A percentile compares a stretch with the other conserved stretches of the same genome.
Conservation (phyloP, 2,113 vertebrate genomes). For the Tauraco erythrolophus region DNA sequence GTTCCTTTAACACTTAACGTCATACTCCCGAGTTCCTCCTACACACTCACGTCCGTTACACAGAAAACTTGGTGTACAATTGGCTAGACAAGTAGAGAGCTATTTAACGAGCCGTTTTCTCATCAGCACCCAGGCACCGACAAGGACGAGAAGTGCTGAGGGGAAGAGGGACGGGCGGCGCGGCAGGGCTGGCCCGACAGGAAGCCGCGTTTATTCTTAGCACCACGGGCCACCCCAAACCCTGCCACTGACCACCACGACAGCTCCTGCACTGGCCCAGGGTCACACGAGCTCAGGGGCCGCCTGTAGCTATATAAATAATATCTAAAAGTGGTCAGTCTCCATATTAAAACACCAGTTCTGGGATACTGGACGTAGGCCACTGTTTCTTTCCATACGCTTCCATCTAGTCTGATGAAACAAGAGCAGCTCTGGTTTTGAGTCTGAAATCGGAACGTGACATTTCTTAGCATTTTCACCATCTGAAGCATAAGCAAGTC, state of each 20-base stretch:
- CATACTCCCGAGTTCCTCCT: not conserved
- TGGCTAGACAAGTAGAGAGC: not conserved
- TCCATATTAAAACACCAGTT: not conserved
- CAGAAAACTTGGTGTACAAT: not conserved
- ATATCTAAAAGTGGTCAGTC: not conserved
- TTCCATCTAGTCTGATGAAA: not conserved
- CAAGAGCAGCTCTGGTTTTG: not conserved
- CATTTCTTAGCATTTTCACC: not conserved
- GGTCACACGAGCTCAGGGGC: not conserved
- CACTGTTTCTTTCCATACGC: accelerated
- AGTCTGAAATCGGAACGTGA: not conserved
- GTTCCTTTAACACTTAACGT: slow-evolving; percentile 44
- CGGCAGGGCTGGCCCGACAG: not conserved
- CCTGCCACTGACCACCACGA: too few species aligned
- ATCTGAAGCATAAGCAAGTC: not conserved
- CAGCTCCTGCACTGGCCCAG: not conserved
- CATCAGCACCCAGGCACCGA: not conserved
- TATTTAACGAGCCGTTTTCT: not conserved
- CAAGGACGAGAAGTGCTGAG: too few species aligned
- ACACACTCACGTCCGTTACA: not conserved
- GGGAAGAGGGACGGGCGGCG: not conserved
- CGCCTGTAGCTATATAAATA: not conserved
- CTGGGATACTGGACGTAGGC: not conserved
- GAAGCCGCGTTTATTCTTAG: not conserved
- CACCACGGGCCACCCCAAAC: not conserved